A percentile compares a stretch with the other conserved stretches of the same genome.
Conservation (phyloP, 2,113 vertebrate species). For the Psittacus erithacus region DNA sequence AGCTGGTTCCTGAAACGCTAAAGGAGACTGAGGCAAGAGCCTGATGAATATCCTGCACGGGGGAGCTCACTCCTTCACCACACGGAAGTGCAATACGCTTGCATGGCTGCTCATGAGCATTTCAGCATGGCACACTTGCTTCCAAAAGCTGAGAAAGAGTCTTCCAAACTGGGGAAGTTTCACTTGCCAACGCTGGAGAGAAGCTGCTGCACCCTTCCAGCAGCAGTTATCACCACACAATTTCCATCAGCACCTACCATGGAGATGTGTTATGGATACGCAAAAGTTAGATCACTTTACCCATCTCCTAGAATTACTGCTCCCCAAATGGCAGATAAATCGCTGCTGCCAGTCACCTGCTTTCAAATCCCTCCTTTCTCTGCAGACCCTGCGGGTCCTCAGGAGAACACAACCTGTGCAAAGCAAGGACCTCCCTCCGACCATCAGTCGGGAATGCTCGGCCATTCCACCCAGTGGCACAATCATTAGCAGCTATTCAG, state of each 20-base stretch:
- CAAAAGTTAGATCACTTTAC: neutral
- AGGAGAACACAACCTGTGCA: neutral
- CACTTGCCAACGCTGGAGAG: neutral
- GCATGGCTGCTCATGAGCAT: neutral
- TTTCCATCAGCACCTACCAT: accelerated
- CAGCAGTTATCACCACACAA: neutral
- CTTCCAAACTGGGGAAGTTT: neutral
- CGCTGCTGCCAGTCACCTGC: neutral
- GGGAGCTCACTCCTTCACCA: neutral
- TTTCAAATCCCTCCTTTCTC: neutral
- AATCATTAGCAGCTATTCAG: neutral
- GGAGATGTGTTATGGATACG: neutral
- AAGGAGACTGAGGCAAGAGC: neutral
- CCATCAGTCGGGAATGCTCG: neutral
- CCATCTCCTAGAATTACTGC: neutral
- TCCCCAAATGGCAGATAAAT: neutral
- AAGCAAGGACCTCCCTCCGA: neutral
- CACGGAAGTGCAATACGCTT: accelerated
- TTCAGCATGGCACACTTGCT: neutral
- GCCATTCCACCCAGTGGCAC: neutral
- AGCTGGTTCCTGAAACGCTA: neutral
- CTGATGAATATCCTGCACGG: neutral
- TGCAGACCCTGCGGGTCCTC: neutral
- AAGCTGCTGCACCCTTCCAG: neutral
- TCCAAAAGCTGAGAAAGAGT: neutral